Evolutionary conservation across 1,140 invertebrate species (phyloP).

Genomic region (Bombus picipes): DNA sequence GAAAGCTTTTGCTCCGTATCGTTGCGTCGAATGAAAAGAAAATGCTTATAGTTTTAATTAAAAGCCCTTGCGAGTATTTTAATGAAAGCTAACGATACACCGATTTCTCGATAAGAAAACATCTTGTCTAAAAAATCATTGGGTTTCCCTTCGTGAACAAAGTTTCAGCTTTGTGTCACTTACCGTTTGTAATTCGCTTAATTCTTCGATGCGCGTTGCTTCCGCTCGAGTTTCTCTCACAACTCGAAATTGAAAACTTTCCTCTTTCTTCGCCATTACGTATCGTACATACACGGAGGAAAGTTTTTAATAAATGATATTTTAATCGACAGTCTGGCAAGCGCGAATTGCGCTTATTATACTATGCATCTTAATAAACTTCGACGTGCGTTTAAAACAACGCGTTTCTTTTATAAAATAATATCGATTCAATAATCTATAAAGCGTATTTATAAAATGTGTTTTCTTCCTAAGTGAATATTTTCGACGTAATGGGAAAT

Average conservation of each 20-base stretch:
- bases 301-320: constrained; percentile 7
- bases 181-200: neutral
- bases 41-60: neutral
- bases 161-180: neutral
- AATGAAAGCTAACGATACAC: neutral
- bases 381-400: neutral
- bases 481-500: neutral
- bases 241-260: neutral
- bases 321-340: neutral
- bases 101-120: neutral
- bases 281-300: neutral
- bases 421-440: neutral
- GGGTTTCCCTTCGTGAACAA: neutral
- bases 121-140: neutral
- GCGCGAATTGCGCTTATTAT: too few relatives aligned
- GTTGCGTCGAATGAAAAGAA: neutral
- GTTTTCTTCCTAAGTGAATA: too few relatives aligned
- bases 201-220: neutral
- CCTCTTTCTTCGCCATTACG: neutral
- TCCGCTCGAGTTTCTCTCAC: neutral
- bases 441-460: neutral
- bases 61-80: neutral
- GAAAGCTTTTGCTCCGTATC: too few relatives aligned
- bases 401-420: neutral
- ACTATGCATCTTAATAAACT: neutral